Conservation (phyloP, 2,113 vertebrate species). For the Cheirogaleus medius region DNA sequence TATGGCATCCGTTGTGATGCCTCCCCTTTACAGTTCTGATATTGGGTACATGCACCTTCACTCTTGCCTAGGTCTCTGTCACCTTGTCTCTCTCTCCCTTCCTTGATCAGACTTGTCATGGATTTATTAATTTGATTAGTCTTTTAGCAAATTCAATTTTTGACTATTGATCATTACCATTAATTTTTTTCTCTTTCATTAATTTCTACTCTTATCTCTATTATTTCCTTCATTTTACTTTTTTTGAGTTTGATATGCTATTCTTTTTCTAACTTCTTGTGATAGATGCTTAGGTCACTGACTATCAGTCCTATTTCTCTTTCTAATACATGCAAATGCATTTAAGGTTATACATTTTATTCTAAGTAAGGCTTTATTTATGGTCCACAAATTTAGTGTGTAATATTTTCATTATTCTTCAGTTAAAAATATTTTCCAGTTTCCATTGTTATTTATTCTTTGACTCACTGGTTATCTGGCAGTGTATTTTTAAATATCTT, state of each 20-base stretch:
- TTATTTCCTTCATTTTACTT: background rate
- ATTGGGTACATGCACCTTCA: background rate
- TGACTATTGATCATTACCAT: background rate
- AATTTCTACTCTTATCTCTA: background rate
- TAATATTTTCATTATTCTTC: conserved; percentile 25
- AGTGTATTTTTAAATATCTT: background rate
- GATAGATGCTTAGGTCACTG: background rate
- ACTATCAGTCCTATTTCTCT: background rate
- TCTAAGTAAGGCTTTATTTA: conserved; percentile 5
- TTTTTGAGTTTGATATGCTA: background rate
- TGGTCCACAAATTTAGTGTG: background rate
- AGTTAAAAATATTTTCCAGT: conserved; percentile 23
- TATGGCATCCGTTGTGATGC: background rate
- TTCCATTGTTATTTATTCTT: background rate
- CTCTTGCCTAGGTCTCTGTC: background rate
- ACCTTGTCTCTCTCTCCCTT: background rate
- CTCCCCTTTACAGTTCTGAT: background rate
- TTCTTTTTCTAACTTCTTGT: background rate
- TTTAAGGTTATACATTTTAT: background rate
- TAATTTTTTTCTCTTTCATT: background rate
- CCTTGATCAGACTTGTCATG: background rate
- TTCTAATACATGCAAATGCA: background rate
- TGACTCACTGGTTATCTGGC: background rate
- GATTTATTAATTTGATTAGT: conserved; percentile 1
- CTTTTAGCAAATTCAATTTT: background rate